Base-by-base conservation (phyloP, 2,113 vertebrate species). In the Notechis scutatus region DNA sequence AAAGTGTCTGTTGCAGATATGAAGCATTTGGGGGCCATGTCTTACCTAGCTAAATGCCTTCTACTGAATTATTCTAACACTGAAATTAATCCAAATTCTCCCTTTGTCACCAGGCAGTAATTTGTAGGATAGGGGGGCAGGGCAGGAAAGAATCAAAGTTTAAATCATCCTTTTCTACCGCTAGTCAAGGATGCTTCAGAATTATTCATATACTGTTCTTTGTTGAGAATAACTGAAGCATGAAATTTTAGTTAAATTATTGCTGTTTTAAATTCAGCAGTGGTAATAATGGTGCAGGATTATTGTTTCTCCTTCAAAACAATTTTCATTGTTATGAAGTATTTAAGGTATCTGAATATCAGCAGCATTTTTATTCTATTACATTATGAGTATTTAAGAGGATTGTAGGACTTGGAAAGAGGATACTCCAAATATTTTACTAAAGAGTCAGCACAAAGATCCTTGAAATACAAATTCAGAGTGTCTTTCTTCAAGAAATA, bases 401-500 rank as follows among this genome's bases (percentile, higher is more conserved):
- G 55, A 59, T 93, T 95, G 94, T 85, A 94, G 95, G 93, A 64
- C 92, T 42, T 23, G 56, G 34, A 34, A 85, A 88, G 24, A 26
- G 4, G 42, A 8, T 12, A 91, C 20, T 54, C 39, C 57, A 26
- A 94, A 87, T 90, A 59, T 56, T 95, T 97, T 93, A 90, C 87
- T 94, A 24, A 94, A 94, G 88, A 95, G 81, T 94, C 94, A 94
- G 47, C 91, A 39, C 59, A 95, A 94, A 89, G 24, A n/a, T 95
- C 91, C 91, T 95, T 96, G 95, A 95, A 94, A 95, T 94, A 96
- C 91, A 96, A 91, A 95, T 86, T 93, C 85, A 95, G 54, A 18
- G 47, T 93, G 95, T 96, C 90, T 97, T 92, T 95, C 94, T 95
- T 95, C 50, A 87, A 94, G 93, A 95, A 96, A 95, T 61, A 95